Evolutionary conservation across 2,797 vertebrate species (phyloP), one percentile per base, ranked within the genome.

Genomic region (Poeciliopsis paucimaculata): DNA sequence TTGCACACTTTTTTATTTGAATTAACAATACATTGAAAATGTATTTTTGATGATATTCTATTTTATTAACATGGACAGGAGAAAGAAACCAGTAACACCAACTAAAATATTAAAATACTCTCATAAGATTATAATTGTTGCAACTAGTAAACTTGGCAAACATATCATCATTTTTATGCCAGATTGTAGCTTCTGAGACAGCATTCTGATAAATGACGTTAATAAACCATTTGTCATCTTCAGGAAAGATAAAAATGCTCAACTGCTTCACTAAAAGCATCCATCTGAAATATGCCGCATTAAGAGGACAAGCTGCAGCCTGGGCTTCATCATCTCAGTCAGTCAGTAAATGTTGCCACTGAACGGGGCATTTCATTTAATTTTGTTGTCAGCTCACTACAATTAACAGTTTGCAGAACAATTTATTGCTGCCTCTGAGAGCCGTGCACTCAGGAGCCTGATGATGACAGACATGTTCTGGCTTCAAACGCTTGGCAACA

Each of bases 171-270:
- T 16, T 62, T 6, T 15, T 34, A 16, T 62, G 72, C 78, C 76
- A 84, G 90, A 78, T 86, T 87, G 82, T 81, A 90, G 88, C 90
- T 88, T 90, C 89, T 86, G 91, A 89, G 89, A 89, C 86, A 88
- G 55, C 84, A 88, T 87, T 93, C 91, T 93, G 0, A 43, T 45
- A 43, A 95, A 94, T 92, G 79, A 82, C 86, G 86, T 77, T 86
- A 86, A 92, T 94, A 94, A 91, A 94, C 84, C 91, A 90, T 94
- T 91, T 86, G 90, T 83, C 78, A 89, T 90, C 89, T 77, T 82
- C 86, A 84, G 81, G 80, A 86, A 83, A 86, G 75, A 81, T 90
- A 82, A 88, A 93, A 88, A 87, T 90, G 87, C 83, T 77, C 55
- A 68, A 46, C 72, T 84, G 84, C 88, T 89, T 92, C 83, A 91